Base-by-base conservation (phyloP, 2,888 invertebrate genomes). In the Andrena praecox region DNA sequence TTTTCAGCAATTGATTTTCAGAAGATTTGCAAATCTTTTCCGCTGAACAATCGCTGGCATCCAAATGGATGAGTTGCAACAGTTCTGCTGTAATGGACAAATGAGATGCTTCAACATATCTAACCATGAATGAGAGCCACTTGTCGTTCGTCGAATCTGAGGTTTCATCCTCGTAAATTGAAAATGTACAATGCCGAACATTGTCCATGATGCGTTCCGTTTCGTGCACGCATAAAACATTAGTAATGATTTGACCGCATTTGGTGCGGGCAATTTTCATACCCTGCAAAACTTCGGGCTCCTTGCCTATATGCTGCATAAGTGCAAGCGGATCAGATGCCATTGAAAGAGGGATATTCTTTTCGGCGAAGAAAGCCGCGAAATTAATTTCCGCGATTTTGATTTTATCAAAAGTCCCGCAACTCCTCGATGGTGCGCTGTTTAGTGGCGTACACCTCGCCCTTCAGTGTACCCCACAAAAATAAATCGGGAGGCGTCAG, bases 21-120 rank as follows among this genome's bases (percentile, higher is more conserved):
- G 69, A 76, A 2, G 63, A 29, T 35, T 68, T 52, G 62, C 48
- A 76, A 20, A 76, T 12, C 66, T 67, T 75, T 2, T 60, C 60
- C n/a, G 50, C 74, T 16, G 60, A 74, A 66, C 74, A 67, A 60
- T 75, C 60, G 16, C 16, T 60, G 5, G 27, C 52, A 50, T 74
- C 50, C 66, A 74, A 20, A 20, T 33, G 33, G 20, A 63, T 31
- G n/a, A 35, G 20, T 10, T 35, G 33, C 35, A n/a, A 63, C 8
- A 63, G 20, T 54, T 54, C 54, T 20, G 10, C 20, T 20, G 5
- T 16, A 5, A 50, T 50, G 0, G 50, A 6, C 2, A 56, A 56
- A 24, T 24, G 10, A 24, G 8, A 20, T 59, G 59, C 16, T 29
- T 59, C 59, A 12, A 59, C 59, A 29, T 59, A 59, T 29, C 29